A percentile compares a stretch with the other conserved stretches of the same genome.
Conservation (phyloP, 2,113 vertebrate genomes). For the Hyla sarda region DNA sequence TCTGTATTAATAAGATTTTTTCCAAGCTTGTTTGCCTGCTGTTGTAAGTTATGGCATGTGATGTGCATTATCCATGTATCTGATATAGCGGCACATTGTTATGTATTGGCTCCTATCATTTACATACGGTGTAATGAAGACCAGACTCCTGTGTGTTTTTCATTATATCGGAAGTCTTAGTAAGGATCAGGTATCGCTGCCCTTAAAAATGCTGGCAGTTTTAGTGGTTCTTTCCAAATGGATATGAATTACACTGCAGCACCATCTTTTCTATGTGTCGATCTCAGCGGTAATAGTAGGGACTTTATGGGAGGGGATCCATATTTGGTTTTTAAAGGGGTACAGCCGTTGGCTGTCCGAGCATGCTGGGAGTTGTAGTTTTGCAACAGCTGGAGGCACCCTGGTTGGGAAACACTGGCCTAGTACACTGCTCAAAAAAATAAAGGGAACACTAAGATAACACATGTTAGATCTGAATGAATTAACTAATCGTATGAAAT, state of each 20-base stretch:
- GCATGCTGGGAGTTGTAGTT: too few species aligned
- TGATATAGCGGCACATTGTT: neutral
- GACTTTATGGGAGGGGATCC: neutral
- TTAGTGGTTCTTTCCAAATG: constrained; percentile 16
- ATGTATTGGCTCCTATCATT: neutral
- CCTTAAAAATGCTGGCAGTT: neutral
- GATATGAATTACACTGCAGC: neutral
- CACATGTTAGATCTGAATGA: too few species aligned
- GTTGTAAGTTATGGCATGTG: neutral
- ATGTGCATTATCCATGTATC: constrained; percentile 11
- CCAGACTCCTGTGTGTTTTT: neutral
- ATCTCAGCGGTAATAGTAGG: neutral
- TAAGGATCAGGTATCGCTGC: neutral
- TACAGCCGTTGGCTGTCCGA: too few species aligned
- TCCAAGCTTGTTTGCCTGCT: neutral
- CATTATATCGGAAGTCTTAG: constrained; percentile 4
- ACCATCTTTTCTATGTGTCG: neutral
- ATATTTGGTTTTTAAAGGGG: too few species aligned
- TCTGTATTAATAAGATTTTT: neutral
- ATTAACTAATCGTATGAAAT: too few species aligned
- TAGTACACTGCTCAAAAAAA: too few species aligned
- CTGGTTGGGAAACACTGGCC: too few species aligned
- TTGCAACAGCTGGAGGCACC: too few species aligned
- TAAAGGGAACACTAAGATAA: too few species aligned
- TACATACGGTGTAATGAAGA: neutral